Evolutionary conservation across 1,140 invertebrate genomes (phyloP).

Genomic region (Hypsibius dujardini): DNA sequence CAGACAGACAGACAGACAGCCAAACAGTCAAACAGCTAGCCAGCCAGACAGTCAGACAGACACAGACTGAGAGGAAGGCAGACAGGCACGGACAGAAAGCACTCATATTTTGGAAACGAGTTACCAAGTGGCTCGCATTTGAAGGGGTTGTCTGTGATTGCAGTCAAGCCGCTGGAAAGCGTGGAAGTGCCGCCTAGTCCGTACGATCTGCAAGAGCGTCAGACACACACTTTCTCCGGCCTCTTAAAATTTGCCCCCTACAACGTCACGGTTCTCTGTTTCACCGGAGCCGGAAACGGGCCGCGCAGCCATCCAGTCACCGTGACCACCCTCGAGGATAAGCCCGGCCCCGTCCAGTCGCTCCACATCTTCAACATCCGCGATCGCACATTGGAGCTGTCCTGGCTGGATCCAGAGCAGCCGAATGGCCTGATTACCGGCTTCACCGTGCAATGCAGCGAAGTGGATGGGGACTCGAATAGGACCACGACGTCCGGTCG

Average conservation of each 20-base stretch:
- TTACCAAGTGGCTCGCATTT: too few relatives aligned
- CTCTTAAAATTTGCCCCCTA: conserved; percentile 74
- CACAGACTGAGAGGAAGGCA: too few relatives aligned
- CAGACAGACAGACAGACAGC: too few relatives aligned
- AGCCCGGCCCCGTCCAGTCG: conserved; percentile 67
- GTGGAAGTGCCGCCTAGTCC: conserved; percentile 49
- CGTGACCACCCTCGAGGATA: conserved; percentile 73
- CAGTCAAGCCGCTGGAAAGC: conserved; percentile 20
- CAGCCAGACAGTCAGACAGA: too few relatives aligned
- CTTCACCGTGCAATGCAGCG: conserved; percentile 15
- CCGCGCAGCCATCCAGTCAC: conserved; percentile 51
- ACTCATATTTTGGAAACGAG: too few relatives aligned
- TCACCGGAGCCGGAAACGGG: conserved; percentile 86
- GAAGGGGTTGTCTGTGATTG: too few relatives aligned
- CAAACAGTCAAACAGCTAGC: too few relatives aligned
- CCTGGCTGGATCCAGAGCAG: conserved; percentile 66
- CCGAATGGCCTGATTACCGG: conserved; percentile 56
- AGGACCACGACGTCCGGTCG: conserved; percentile 23
- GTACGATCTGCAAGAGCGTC: conserved; percentile 62
- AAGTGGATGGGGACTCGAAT: conserved; percentile 23
- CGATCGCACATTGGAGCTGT: conserved; percentile 69
- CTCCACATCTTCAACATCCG: conserved; percentile 81
- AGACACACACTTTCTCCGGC: conserved; percentile 49
- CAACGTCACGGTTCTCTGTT: conserved; percentile 79
- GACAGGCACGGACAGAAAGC: too few relatives aligned